Base-by-base conservation (phyloP, 2,797 vertebrate genomes). In the Sternarchorhynchus goeldii region DNA sequence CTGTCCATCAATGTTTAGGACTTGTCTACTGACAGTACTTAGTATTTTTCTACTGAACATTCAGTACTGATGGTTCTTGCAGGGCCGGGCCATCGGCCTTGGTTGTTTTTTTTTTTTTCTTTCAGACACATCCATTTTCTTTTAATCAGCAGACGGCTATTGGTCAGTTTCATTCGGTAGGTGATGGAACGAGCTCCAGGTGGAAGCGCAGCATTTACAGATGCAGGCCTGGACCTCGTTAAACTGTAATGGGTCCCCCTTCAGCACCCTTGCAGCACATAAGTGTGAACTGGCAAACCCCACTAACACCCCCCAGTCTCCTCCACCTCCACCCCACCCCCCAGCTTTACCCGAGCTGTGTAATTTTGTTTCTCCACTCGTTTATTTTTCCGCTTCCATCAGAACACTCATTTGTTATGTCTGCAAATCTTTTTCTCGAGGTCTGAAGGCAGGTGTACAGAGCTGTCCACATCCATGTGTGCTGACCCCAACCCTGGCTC, bases 231-330 rank as follows among this genome's bases (percentile, higher is more conserved):
- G 69, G 89, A 89, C 88, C 85, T 83, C 88, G 90, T 92, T 90
- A 91, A 91, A 91, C 63, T 88, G 91, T 89, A 87, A 93, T 91
- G 76, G 83, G 63, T 84, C 88, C 89, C 91, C 92, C 90, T 87
- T 93, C 89, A 91, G 85, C 87, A 86, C 36, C 53, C 80, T 79
- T 50, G 73, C 57, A 41, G 80, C 82, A 86, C 87, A 87, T 84
- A 85, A 83, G 84, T 63, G 58, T 76, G 76, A 85, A 88, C 82
- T 85, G 71, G 78, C 14, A 17, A 20, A 6, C 14, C 73, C 77
- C 71, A 25, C 25, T 25, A 25, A 25, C 53, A 73, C n/a, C 70
- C 81, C 77, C 60, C 39, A 75, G 85, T 72, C 68, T 77, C 25
- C 25, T 25, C 25, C 84, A 89, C 89, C 75, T 78, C 55, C 89